A percentile compares a stretch with the other conserved stretches of the same genome.
Evolutionary conservation across 2,888 invertebrate species (phyloP).

Genomic region (Pammene aurita): DNA sequence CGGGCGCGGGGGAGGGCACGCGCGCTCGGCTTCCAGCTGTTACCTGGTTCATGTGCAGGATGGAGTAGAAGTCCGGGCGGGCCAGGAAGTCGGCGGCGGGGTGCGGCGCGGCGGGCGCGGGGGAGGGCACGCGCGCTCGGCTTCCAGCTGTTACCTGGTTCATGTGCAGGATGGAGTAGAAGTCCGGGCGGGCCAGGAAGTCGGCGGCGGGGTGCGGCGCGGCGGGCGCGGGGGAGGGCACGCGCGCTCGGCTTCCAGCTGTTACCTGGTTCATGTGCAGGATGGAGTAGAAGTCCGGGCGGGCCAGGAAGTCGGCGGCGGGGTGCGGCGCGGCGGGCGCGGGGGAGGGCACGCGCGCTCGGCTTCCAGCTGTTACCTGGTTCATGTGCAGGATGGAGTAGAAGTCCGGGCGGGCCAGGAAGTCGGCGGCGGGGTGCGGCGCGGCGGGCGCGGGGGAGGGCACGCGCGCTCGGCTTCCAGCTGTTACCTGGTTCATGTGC

Average conservation of each 20-base stretch:
- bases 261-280: constrained; percentile 93
- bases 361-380: constrained; percentile 84
- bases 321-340: constrained; percentile 83
- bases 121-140: constrained; percentile 62
- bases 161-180: constrained; percentile 96
- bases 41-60: constrained; percentile 95
- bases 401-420: constrained; percentile 95
- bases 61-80: constrained; percentile 95
- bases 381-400: constrained; percentile 97
- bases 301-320: constrained; percentile 92
- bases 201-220: too few relatives aligned
- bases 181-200: constrained; percentile 94
- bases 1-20: too few relatives aligned
- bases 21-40: neutral
- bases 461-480: too few relatives aligned
- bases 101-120: constrained; percentile 70
- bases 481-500: constrained; percentile 91
- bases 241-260: too few relatives aligned
- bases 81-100: constrained; percentile 95
- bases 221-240: too few relatives aligned
- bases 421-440: too few relatives aligned
- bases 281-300: constrained; percentile 96
- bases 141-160: constrained; percentile 87
- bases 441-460: too few relatives aligned
- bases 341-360: constrained; percentile 61